Conservation (phyloP, 2,888 invertebrate species). For the Danaus chrysippus region DNA sequence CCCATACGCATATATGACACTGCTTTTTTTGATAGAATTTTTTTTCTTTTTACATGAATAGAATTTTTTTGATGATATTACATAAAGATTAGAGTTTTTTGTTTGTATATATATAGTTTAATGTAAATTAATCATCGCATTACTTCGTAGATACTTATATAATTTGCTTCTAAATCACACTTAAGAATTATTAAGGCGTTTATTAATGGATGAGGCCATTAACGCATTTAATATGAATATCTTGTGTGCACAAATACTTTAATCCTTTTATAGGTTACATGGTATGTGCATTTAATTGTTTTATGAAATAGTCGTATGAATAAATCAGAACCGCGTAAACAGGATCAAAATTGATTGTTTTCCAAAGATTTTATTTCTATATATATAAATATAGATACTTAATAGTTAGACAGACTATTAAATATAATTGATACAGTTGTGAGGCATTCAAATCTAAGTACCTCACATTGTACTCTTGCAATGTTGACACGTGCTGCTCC, state of each 20-base stretch:
- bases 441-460: constrained; percentile 13
- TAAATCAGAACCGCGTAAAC: not conserved
- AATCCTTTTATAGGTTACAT: constrained; percentile 14
- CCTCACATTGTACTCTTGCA: constrained; percentile 48
- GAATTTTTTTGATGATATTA: too few relatives aligned
- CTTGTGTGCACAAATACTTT: constrained; percentile 12
- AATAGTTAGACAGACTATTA: constrained; percentile 1
- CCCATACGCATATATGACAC: too few relatives aligned
- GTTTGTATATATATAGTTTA: not conserved
- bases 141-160: not conserved
- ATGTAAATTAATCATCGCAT: constrained; percentile 1
- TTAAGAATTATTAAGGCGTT: constrained; percentile 12
- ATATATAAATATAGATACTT: not conserved
- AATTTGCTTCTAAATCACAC: constrained; percentile 7
- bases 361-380: too few relatives aligned
- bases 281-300: constrained; percentile 15
- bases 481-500: constrained; percentile 44
- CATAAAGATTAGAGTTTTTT: not conserved
- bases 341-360: too few relatives aligned
- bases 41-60: too few relatives aligned
- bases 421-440: constrained; percentile 4
- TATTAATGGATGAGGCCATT: constrained; percentile 12
- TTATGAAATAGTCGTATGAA: constrained; percentile 11
- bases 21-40: too few relatives aligned
- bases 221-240: constrained; percentile 12